phyloP scores from a whole-genome alignment of 2,888 invertebrate genomes.

The Pyrgus malvae region DNA sequence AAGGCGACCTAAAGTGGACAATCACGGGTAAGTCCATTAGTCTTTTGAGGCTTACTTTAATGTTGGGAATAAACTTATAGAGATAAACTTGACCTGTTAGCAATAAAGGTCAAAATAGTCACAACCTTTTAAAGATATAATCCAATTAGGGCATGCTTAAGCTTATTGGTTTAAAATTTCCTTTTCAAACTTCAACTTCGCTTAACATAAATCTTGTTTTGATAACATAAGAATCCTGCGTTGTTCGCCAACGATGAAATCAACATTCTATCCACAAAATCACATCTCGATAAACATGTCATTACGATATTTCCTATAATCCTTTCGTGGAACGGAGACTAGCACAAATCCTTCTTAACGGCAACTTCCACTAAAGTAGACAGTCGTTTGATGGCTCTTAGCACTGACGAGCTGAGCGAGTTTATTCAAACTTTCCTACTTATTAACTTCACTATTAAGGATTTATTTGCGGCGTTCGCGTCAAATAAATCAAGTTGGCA shows the following conservation, averaged over 20 bases:
- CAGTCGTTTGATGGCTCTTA: slow-evolving; percentile 73
- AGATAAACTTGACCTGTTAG: neutral
- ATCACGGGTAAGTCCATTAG: neutral
- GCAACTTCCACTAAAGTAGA: slow-evolving; percentile 75
- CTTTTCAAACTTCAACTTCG: too few relatives aligned
- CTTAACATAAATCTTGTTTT: too few relatives aligned
- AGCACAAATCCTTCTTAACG: slow-evolving; percentile 77
- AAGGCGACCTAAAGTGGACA: neutral
- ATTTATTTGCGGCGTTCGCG: slow-evolving; percentile 59
- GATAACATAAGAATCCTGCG: too few relatives aligned
- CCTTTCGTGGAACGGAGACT: slow-evolving; percentile 67
- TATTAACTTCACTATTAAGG: slow-evolving; percentile 75
- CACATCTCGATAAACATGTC: slow-evolving; percentile 45
- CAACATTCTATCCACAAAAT: too few relatives aligned
- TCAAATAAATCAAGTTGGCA: slow-evolving; percentile 39
- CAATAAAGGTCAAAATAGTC: neutral
- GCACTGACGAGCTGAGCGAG: slow-evolving; percentile 69
- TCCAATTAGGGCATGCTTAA: too few relatives aligned
- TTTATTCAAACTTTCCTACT: slow-evolving; percentile 76
- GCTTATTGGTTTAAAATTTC: too few relatives aligned
- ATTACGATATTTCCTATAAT: slow-evolving; percentile 66
- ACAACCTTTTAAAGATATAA: neutral
- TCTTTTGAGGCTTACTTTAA: slow-evolving; percentile 1
- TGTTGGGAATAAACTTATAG: slow-evolving; percentile 1
- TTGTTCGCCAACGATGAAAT: too few relatives aligned